phyloP scores from a whole-genome alignment of 2,797 vertebrate species.

The Bufotes viridis region DNA sequence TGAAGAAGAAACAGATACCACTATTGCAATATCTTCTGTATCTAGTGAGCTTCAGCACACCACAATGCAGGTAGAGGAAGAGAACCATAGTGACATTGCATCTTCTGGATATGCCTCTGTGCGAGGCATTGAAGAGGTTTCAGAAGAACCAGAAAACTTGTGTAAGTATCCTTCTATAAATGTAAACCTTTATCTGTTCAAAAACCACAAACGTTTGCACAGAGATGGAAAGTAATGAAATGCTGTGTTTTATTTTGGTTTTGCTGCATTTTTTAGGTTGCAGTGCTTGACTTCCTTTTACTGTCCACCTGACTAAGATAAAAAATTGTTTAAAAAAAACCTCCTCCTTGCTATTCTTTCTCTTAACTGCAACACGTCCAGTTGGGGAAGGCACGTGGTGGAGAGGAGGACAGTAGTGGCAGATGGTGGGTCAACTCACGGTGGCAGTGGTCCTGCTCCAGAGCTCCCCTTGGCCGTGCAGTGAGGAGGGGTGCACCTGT shows the following conservation, averaged over 20 bases:
- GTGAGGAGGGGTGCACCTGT: no score
- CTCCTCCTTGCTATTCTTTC: no score
- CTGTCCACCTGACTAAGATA: neutral
- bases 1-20: constrained; percentile 67
- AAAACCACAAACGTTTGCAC: neutral
- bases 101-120: constrained; percentile 85
- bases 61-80: constrained; percentile 71
- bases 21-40: constrained; percentile 69
- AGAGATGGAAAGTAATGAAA: neutral
- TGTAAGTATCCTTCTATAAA: constrained; percentile 62
- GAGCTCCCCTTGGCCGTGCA: no score
- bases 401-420: no score
- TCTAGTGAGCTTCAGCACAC: constrained; percentile 66
- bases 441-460: no score
- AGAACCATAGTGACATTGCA: constrained; percentile 77
- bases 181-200: neutral
- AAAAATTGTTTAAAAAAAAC: no score
- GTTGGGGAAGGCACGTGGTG: no score
- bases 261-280: neutral
- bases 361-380: no score
- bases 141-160: constrained; percentile 68
- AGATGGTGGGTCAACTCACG: no score
- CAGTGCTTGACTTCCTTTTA: neutral
- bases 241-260: neutral
- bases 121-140: constrained; percentile 76